A percentile compares a stretch with the other conserved stretches of the same genome.
phyloP scores from a whole-genome alignment of 2,888 invertebrate species.

The Gastrophysa polygoni region DNA sequence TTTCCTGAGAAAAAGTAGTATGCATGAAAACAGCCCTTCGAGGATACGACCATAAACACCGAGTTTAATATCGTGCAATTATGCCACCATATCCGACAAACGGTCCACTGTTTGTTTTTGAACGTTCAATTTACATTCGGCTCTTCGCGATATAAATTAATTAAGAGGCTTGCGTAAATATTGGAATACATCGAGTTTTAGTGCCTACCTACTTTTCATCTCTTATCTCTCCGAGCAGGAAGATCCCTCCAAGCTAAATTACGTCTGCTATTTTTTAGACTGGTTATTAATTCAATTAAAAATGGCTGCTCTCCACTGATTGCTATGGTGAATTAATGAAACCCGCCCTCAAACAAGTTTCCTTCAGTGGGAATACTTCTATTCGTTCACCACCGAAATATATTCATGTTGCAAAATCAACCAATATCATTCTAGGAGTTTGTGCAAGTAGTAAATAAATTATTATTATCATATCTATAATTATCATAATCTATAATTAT shows the following conservation, averaged over 20 bases:
- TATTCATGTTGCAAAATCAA: too few relatives aligned
- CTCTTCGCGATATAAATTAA: slow-evolving; percentile 38
- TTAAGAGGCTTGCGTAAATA: slow-evolving; percentile 38
- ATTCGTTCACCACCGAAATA: too few relatives aligned
- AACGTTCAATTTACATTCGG: slow-evolving; percentile 23
- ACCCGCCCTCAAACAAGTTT: too few relatives aligned
- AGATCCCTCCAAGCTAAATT: slow-evolving; percentile 8
- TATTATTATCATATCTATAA: too few relatives aligned
- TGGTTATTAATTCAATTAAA: slow-evolving; percentile 32
- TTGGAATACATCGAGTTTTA: slow-evolving; percentile 31
- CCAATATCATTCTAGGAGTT: too few relatives aligned
- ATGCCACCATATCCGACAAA: slow-evolving; percentile 3
- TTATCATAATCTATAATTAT: too few relatives aligned
- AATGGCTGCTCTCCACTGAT: too few relatives aligned
- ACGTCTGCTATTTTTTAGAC: slow-evolving; percentile 29
- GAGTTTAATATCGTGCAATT: background rate
- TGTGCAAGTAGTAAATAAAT: too few relatives aligned
- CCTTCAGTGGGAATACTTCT: background rate
- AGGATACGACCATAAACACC: background rate
- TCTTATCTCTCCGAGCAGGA: background rate
- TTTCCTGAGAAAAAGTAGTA: too few relatives aligned
- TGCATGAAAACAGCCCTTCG: too few relatives aligned
- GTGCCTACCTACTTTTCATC: slow-evolving; percentile 31
- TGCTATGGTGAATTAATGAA: too few relatives aligned
- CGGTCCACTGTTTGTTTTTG: background rate